phyloP scores from a whole-genome alignment of 2,113 vertebrate genomes.

The Rhinoptilus africanus region DNA sequence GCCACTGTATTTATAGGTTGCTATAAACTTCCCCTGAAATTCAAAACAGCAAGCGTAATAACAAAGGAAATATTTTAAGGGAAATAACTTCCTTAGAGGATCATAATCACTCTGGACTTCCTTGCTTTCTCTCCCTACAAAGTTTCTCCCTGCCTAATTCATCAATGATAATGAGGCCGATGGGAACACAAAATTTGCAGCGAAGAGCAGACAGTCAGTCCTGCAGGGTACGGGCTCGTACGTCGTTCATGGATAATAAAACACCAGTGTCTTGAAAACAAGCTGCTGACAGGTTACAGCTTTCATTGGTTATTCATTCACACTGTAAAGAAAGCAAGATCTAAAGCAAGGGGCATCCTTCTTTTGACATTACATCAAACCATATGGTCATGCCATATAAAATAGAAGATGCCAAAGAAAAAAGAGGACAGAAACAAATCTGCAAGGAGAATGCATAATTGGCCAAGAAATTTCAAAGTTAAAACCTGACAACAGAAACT shows the following conservation, averaged over 20 bases:
- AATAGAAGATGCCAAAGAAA: neutral
- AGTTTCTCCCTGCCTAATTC: neutral
- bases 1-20: conserved; percentile 80
- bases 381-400: neutral
- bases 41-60: neutral
- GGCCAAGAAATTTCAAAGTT: neutral
- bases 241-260: neutral
- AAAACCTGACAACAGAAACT: neutral
- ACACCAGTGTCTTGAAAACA: neutral
- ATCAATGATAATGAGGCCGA: neutral
- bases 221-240: neutral
- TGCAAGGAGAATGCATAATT: neutral
- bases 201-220: neutral
- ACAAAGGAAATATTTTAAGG: neutral
- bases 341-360: neutral
- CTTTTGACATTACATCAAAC: neutral
- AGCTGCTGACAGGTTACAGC: neutral
- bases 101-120: neutral
- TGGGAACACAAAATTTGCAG: neutral
- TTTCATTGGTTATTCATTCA: neutral
- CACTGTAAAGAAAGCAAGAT: neutral
- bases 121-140: neutral
- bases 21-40: conserved; percentile 88
- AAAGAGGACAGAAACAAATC: neutral
- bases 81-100: neutral